Base-by-base conservation (phyloP, 2,797 vertebrate genomes). In the Enteromius treurensis region DNA sequence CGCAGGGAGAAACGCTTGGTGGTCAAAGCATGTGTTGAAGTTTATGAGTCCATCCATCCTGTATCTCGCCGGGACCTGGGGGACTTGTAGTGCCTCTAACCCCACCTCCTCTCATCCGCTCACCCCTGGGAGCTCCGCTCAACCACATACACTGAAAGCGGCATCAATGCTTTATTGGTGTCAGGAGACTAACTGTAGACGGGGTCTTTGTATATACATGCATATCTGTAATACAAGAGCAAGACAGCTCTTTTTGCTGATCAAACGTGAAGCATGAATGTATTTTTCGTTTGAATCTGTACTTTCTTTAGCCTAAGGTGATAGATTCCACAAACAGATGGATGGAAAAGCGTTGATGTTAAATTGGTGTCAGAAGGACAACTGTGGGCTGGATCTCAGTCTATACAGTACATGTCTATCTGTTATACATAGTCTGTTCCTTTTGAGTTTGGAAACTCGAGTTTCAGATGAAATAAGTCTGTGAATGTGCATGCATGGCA, bases 41-140 rank as follows among this genome's bases (percentile, higher is more conserved):
- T 86, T 85, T 85, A 88, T 86, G 85, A 86, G 80, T 85, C 83
- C 62, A 86, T 89, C 79, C 64, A 86, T 86, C 79, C 83, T 81
- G 70, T 74, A 77, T 85, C 86, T 78, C 10, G 45, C 29, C 23
- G 29, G 37, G 85, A 80, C 79, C 75, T 83, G 68, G 53, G 81
- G 78, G 80, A 84, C 64, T 75, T 58, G 88, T 79, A 82, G 76
- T 58, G 77, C 77, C 77, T 75, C 73, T 69, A 65, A 64, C 51
- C 53, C 68, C 79, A 58, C 47, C 71, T 49, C 37, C 23, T 45
- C 42, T 74, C n/a, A 49, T 11, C 23, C 11, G 40, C 26, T 58
- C 14, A 34, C 76, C 37, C 71, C 75, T 13, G 70, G 29, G 60
- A 79, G 81, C 32, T 29, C 23, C 1, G 23, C 70, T 77, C 76